Evolutionary conservation across 2,888 invertebrate species (phyloP).

Genomic region (Lasiommata megera): DNA sequence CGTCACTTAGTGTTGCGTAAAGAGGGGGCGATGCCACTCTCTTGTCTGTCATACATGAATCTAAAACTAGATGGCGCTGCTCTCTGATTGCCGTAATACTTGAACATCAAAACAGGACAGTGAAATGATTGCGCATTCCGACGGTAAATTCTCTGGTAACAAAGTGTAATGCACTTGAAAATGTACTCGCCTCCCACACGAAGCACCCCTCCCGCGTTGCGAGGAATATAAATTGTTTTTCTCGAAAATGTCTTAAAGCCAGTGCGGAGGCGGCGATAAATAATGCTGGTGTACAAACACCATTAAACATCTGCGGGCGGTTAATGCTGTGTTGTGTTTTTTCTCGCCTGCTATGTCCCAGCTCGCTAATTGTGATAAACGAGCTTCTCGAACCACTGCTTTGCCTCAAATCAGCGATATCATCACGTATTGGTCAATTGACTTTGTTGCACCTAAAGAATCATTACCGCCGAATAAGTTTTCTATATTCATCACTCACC

Average conservation of each 20-base stretch:
- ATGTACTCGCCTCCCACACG: neutral
- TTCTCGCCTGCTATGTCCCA: slow-evolving; percentile 41
- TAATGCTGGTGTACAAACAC: slow-evolving; percentile 38
- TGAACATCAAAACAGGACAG: neutral
- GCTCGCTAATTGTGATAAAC: slow-evolving; percentile 63
- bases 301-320: slow-evolving; percentile 39
- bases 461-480: too few species aligned
- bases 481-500: too few species aligned
- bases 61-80: too few species aligned
- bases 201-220: neutral
- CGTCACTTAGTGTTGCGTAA: too few species aligned
- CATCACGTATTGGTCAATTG: neutral
- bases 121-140: neutral
- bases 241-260: slow-evolving; percentile 25
- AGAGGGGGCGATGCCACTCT: too few species aligned
- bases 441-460: too few species aligned
- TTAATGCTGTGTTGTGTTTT: slow-evolving; percentile 41
- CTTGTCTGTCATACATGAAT: too few species aligned
- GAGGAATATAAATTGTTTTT: slow-evolving; percentile 28
- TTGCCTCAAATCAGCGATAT: neutral
- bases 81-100: neutral
- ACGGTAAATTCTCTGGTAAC: slow-evolving; percentile 2
- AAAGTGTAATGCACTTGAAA: slow-evolving; percentile 10
- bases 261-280: slow-evolving; percentile 30
- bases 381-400: neutral